These are phyloP conservation scores for Coptotermes formosanus DNA, from an alignment of 1,140 invertebrate species.

Conservation along the genomic window DNA sequence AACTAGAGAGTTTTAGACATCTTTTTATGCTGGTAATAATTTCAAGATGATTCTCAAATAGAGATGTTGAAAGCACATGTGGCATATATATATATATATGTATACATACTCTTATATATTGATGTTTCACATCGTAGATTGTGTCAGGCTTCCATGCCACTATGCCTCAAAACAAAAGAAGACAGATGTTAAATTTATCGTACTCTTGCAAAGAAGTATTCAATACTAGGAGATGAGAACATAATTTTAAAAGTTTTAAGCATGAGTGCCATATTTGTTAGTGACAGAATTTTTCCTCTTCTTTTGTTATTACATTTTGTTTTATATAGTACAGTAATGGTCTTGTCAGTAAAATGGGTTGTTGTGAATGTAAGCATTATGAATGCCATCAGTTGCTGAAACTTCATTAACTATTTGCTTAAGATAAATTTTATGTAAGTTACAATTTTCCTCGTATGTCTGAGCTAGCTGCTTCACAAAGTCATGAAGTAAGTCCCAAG, in stretches of 20 bases:
- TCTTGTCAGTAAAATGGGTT: not conserved
- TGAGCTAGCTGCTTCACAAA: too few relatives aligned
- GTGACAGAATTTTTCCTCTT: not conserved
- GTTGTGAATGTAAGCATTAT: not conserved
- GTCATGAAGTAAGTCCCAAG: too few relatives aligned
- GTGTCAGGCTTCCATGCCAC: not conserved
- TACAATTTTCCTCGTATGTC: too few relatives aligned
- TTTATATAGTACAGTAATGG: not conserved
- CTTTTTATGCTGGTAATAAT: not conserved
- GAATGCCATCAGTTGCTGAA: not conserved
- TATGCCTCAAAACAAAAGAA: not conserved
- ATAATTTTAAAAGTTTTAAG: not conserved
- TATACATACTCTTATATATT: not conserved
- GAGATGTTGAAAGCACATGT: constrained; percentile 1
- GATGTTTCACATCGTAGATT: not conserved
- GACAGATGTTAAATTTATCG: not conserved
- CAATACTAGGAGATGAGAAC: not conserved
- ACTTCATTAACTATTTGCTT: not conserved
- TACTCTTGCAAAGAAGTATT: not conserved
- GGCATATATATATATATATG: not conserved
- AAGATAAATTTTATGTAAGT: too few relatives aligned
- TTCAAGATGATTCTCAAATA: not conserved
- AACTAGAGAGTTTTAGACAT: not conserved
- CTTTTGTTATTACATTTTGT: not conserved
- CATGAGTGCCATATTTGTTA: not conserved